Conservation (phyloP, 2,797 vertebrate species). For the Balearica regulorum region DNA sequence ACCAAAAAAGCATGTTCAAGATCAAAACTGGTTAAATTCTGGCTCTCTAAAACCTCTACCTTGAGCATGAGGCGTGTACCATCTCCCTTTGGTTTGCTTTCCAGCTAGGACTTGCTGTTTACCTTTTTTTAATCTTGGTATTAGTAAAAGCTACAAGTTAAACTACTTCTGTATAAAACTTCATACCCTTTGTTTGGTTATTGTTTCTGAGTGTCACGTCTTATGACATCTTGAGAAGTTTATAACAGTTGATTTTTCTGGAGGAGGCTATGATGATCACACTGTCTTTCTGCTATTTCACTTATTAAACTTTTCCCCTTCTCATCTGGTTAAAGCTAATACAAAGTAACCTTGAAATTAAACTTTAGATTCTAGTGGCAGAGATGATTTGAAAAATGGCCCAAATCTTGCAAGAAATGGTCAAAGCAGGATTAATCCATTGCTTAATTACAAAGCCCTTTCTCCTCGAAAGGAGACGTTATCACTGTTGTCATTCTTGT, state of each 20-base stretch:
- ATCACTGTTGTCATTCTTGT: neutral
- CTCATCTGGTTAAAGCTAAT: neutral
- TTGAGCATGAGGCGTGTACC: rapidly evolving
- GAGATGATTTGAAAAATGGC: neutral
- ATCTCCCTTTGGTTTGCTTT: neutral
- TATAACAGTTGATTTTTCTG: neutral
- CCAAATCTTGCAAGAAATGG: neutral
- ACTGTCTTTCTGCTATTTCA: neutral
- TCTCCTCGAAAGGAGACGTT: neutral
- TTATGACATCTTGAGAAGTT: neutral
- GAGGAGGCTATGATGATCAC: neutral
- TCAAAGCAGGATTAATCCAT: neutral
- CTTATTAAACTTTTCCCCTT: neutral
- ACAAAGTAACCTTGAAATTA: neutral
- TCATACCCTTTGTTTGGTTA: neutral
- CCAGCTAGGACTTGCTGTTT: neutral
- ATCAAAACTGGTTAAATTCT: neutral
- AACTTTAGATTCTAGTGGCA: neutral
- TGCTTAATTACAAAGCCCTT: neutral
- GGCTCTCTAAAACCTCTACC: neutral
- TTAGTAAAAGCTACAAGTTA: neutral
- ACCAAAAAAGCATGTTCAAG: rapidly evolving
- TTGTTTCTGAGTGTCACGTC: neutral
- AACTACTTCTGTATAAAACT: neutral
- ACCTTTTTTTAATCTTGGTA: neutral